Percentiles rank a stretch among this genome's conserved stretches.
Conservation (phyloP, 2,113 vertebrate species). For the Trinectes maculatus region DNA sequence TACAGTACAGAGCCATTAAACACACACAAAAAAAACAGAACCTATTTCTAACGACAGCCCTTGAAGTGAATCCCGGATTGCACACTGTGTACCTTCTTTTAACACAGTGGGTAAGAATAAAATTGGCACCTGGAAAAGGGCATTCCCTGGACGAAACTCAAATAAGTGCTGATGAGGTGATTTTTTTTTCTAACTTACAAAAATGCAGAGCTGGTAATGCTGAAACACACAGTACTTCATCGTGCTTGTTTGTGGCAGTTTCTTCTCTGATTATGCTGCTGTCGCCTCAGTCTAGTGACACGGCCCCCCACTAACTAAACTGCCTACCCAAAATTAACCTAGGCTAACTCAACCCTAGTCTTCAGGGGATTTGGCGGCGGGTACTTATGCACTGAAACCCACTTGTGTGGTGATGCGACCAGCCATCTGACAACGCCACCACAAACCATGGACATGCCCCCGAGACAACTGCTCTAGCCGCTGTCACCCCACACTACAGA, state of each 20-base stretch:
- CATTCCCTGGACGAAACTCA: slow-evolving; percentile 43
- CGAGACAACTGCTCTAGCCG: too few relatives aligned
- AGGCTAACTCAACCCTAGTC: too few relatives aligned
- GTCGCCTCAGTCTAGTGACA: slow-evolving; percentile 11
- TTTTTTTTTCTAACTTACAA: slow-evolving; percentile 40
- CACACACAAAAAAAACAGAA: slow-evolving; percentile 15
- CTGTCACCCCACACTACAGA: too few relatives aligned
- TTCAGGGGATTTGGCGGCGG: too few relatives aligned
- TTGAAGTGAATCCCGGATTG: slow-evolving; percentile 1
- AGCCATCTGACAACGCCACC: too few relatives aligned
- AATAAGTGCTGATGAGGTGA: slow-evolving; percentile 54
- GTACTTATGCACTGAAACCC: too few relatives aligned
- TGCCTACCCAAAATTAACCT: too few relatives aligned
- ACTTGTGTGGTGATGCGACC: too few relatives aligned
- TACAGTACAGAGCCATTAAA: too few relatives aligned
- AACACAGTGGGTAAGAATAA: slow-evolving; percentile 33
- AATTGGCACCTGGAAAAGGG: slow-evolving; percentile 52
- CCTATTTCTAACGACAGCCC: background rate
- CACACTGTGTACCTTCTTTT: slow-evolving; percentile 11
- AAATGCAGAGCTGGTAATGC: slow-evolving; percentile 47
- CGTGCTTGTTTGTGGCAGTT: slow-evolving; percentile 11
- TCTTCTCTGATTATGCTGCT: slow-evolving; percentile 15
- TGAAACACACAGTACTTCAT: slow-evolving; percentile 20
- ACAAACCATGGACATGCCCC: too few relatives aligned
- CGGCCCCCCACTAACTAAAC: too few relatives aligned